Evolutionary conservation across 2,797 vertebrate species (phyloP).

Genomic region (Lacerta agilis): DNA sequence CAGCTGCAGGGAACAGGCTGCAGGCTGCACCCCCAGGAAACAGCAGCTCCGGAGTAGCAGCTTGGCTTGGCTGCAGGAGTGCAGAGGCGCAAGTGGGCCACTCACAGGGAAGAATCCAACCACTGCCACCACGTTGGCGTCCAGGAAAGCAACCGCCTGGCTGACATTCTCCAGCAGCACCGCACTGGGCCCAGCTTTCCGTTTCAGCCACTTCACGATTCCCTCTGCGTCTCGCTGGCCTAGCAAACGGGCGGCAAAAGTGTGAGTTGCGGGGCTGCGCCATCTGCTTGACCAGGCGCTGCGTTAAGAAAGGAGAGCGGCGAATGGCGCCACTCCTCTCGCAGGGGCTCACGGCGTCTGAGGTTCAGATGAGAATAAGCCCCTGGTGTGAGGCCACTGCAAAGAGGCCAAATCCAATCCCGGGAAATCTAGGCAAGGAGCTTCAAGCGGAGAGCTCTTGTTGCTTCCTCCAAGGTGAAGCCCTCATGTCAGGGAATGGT

Average conservation of each 20-base stretch:
- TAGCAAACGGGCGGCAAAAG: slow-evolving; percentile 58
- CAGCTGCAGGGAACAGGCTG: neutral
- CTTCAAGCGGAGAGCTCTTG: no score
- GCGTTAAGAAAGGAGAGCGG: no score
- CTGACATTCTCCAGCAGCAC: slow-evolving; percentile 67
- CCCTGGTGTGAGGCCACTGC: no score
- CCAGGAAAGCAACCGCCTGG: slow-evolving; percentile 69
- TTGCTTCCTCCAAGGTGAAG: no score
- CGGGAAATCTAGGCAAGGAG: no score
- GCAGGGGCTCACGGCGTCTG: no score
- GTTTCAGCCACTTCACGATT: slow-evolving; percentile 86
- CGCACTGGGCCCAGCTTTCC: slow-evolving; percentile 75
- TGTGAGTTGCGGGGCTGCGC: neutral
- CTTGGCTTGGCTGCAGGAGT: neutral
- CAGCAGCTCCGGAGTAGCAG: rapidly evolving
- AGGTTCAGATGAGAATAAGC: no score
- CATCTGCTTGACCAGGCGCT: no score
- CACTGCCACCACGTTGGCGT: slow-evolving; percentile 75
- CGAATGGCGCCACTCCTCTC: no score
- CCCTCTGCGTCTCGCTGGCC: slow-evolving; percentile 78
- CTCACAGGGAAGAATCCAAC: slow-evolving; percentile 90
- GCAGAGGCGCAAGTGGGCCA: neutral
- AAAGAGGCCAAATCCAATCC: no score
- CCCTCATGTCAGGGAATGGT: no score
- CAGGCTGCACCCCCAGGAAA: rapidly evolving